Evolutionary conservation across 2,888 invertebrate genomes (phyloP).

Genomic region (Protula sp.): DNA sequence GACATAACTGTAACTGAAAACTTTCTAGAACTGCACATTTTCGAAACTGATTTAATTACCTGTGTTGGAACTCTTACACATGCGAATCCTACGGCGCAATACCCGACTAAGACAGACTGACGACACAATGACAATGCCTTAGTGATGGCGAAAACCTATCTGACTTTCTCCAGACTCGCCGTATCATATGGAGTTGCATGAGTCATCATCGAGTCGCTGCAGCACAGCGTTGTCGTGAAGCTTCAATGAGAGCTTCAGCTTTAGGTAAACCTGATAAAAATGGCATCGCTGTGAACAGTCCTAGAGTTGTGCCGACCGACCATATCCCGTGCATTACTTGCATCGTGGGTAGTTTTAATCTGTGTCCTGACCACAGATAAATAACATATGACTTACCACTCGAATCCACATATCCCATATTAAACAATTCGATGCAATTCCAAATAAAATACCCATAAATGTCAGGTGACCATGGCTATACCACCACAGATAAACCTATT

Average conservation of each 20-base stretch:
- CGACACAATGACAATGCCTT: not conserved
- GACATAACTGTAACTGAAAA: too few relatives aligned
- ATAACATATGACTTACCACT: not conserved
- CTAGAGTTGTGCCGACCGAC: not conserved
- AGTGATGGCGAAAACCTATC: not conserved
- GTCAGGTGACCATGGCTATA: not conserved
- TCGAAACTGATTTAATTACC: too few relatives aligned
- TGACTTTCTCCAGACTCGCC: not conserved
- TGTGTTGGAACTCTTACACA: too few relatives aligned
- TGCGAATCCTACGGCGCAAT: too few relatives aligned
- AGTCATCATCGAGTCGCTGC: too few relatives aligned
- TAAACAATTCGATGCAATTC: not conserved
- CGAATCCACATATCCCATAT: not conserved
- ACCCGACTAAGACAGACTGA: not conserved
- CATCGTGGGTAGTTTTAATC: not conserved
- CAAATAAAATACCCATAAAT: not conserved
- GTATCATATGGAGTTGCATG: not conserved
- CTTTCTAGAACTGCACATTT: too few relatives aligned
- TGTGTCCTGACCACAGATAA: not conserved
- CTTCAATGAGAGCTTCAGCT: too few relatives aligned
- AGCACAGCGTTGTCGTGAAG: too few relatives aligned
- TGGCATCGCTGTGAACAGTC: not conserved
- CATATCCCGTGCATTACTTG: not conserved
- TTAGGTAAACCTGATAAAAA: not conserved
- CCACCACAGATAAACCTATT: not conserved